These are phyloP conservation scores for Stramonita haemastoma DNA, from an alignment of 2,888 invertebrate species.

Conservation along the genomic window DNA sequence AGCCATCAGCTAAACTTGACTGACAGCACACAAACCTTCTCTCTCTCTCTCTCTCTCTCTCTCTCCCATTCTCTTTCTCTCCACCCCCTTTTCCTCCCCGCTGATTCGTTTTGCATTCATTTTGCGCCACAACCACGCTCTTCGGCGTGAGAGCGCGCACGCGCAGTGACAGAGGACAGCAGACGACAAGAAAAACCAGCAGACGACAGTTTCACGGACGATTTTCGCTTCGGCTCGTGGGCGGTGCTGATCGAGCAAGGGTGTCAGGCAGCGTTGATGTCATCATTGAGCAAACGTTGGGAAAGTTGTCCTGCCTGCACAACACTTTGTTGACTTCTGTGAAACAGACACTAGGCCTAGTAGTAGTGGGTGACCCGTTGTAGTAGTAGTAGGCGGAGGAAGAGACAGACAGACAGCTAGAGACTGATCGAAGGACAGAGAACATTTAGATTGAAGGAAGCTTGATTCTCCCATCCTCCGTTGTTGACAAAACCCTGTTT, in stretches of 20 bases:
- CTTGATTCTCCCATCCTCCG: not conserved
- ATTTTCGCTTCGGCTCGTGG: constrained; percentile 32
- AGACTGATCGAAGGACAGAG: not conserved
- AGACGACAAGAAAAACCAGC: constrained; percentile 42
- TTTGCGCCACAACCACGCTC: constrained; percentile 31
- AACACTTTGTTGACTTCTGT: not conserved
- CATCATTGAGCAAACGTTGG: not conserved
- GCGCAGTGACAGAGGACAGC: constrained; percentile 39
- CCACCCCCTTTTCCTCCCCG: not conserved
- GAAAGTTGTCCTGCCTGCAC: not conserved
- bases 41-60: not conserved
- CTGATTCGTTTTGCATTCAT: constrained; percentile 20
- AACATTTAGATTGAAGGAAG: not conserved
- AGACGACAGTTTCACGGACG: constrained; percentile 42
- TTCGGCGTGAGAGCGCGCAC: constrained; percentile 32
- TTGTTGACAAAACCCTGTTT: not conserved
- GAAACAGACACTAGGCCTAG: not conserved
- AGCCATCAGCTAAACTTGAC: too few species aligned
- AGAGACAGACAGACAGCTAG: too few species aligned
- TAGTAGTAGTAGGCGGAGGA: too few species aligned
- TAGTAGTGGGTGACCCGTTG: not conserved
- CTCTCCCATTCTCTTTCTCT: not conserved
- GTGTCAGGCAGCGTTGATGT: not conserved
- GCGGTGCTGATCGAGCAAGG: constrained; percentile 17
- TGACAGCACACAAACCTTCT: too few species aligned